Evolutionary conservation across 2,797 vertebrate genomes (phyloP).

Genomic region (Nannoperca obscura): DNA sequence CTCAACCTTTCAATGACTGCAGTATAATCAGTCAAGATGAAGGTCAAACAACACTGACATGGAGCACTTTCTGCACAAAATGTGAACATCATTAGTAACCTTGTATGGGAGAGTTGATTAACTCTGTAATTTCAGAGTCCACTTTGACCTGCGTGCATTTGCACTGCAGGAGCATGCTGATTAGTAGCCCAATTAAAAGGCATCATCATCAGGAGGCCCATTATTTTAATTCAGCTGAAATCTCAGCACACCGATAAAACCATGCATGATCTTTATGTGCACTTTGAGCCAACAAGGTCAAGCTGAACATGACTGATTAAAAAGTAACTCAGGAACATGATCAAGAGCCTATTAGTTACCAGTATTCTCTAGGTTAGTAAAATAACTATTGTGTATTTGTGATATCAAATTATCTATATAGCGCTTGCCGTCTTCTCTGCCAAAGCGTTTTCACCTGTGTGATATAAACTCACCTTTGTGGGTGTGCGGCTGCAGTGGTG

Average conservation of each 20-base stretch:
- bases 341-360: neutral
- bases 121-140: constrained; percentile 65
- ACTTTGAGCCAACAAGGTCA: constrained; percentile 9
- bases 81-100: constrained; percentile 67
- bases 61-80: constrained; percentile 47
- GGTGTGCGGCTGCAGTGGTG: constrained; percentile 62
- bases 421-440: neutral
- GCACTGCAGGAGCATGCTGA: constrained; percentile 62
- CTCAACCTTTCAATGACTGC: constrained; percentile 60
- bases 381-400: too few species aligned
- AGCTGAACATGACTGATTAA: constrained; percentile 13
- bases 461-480: constrained; percentile 78
- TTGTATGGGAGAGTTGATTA: constrained; percentile 67
- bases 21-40: constrained; percentile 67
- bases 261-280: constrained; percentile 4
- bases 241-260: constrained; percentile 20
- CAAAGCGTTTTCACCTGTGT: neutral
- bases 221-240: constrained; percentile 58
- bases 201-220: constrained; percentile 52
- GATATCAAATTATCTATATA: neutral
- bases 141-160: constrained; percentile 65
- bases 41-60: constrained; percentile 67
- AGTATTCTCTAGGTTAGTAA: neutral
- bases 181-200: constrained; percentile 66
- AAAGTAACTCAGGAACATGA: neutral